Percentiles rank a stretch among this genome's conserved stretches.
These are phyloP conservation scores for Nyctibius grandis DNA, from an alignment of 2,797 vertebrate species.

Conservation along the genomic window DNA sequence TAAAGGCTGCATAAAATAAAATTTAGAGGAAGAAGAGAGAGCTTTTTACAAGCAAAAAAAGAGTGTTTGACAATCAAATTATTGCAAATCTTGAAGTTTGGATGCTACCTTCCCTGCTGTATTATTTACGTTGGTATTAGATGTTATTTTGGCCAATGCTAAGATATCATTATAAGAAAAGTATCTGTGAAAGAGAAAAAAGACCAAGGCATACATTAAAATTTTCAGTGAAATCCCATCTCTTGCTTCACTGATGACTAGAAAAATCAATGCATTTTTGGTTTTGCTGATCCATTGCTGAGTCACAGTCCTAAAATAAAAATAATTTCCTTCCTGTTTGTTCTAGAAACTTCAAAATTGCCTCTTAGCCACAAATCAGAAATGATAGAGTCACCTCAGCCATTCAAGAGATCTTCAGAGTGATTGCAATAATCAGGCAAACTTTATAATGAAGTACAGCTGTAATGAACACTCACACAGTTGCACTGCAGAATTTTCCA, in stretches of 20 bases:
- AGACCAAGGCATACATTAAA: background rate
- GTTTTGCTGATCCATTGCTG: conserved; percentile 25
- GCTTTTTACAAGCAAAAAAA: background rate
- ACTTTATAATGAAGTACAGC: conserved; percentile 28
- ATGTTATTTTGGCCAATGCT: background rate
- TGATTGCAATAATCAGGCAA: conserved; percentile 49
- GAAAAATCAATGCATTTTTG: conserved; percentile 28
- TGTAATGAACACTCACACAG: background rate
- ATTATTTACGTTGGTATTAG: background rate
- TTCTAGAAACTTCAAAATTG: conserved; percentile 43
- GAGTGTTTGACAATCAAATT: background rate
- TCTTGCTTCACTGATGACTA: background rate
- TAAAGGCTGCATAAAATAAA: background rate
- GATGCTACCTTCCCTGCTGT: background rate
- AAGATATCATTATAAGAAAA: background rate
- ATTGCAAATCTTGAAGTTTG: background rate
- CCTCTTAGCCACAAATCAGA: conserved; percentile 33
- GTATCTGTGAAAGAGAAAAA: background rate
- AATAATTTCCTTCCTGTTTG: conserved; percentile 33
- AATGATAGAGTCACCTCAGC: conserved; percentile 1
- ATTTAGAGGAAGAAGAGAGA: background rate
- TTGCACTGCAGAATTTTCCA: conserved; percentile 2
- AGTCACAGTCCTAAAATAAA: conserved; percentile 51
- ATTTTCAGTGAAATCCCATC: background rate
- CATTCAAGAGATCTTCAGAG: conserved; percentile 23